Conservation (phyloP, 92 coral and sea anemone species). For the Actinernus sp. region DNA sequence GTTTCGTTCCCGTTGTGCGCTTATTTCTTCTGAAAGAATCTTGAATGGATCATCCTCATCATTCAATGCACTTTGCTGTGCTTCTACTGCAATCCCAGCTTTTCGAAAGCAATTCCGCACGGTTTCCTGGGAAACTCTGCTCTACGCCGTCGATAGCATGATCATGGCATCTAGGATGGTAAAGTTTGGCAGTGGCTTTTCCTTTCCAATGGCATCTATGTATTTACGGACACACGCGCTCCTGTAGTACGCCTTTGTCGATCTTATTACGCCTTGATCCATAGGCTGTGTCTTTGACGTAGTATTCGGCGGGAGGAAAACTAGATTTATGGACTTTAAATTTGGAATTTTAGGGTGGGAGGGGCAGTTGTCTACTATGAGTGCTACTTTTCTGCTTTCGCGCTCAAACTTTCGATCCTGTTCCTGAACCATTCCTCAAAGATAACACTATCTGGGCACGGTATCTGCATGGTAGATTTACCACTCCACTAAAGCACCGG, state of each 20-base stretch:
- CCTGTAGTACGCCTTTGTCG: slow-evolving; percentile 42
- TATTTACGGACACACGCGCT: slow-evolving; percentile 18
- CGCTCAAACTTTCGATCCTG: too few species aligned
- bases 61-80: slow-evolving; percentile 33
- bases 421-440: too few species aligned
- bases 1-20: slow-evolving; percentile 20
- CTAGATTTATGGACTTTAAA: slow-evolving; percentile 48
- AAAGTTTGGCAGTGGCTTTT: slow-evolving; percentile 18
- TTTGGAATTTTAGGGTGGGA: slow-evolving; percentile 41
- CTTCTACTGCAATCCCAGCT: slow-evolving; percentile 43
- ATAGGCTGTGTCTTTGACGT: slow-evolving; percentile 58
- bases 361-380: too few species aligned
- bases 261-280: slow-evolving; percentile 58
- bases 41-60: slow-evolving; percentile 43
- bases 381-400: too few species aligned
- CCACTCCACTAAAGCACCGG: too few species aligned
- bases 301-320: slow-evolving; percentile 59
- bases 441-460: too few species aligned
- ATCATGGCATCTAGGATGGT: slow-evolving; percentile 62
- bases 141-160: slow-evolving; percentile 54
- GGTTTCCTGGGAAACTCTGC: slow-evolving; percentile 35
- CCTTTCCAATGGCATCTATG: slow-evolving; percentile 23
- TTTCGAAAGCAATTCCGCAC: slow-evolving; percentile 44
- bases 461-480: too few species aligned
- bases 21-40: slow-evolving; percentile 21